Evolutionary conservation across 2,113 vertebrate species (phyloP).

Genomic region (Cariama cristata): DNA sequence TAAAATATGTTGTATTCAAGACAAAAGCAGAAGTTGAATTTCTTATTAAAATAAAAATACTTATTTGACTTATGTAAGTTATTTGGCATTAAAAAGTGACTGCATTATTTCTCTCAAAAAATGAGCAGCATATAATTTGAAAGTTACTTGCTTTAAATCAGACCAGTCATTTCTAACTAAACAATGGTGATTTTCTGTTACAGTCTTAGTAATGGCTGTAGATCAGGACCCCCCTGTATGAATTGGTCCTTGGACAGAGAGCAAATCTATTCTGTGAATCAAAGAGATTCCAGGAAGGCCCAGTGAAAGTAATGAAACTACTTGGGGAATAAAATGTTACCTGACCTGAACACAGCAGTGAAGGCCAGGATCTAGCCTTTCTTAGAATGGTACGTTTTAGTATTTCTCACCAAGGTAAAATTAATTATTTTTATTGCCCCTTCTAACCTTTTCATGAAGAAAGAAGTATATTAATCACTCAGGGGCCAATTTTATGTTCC

Average conservation of each 20-base stretch:
- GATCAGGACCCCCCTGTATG: background rate
- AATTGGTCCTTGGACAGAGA: background rate
- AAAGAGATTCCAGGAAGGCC: background rate
- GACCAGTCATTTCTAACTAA: background rate
- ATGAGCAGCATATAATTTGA: background rate
- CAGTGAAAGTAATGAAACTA: background rate
- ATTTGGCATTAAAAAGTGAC: constrained; percentile 3
- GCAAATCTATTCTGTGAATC: background rate
- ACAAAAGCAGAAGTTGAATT: background rate
- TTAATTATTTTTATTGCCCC: background rate
- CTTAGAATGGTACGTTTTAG: background rate
- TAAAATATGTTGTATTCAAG: background rate
- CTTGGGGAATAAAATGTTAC: background rate
- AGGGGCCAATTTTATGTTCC: background rate
- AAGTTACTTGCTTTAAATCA: background rate
- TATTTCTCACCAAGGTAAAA: background rate
- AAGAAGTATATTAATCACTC: background rate
- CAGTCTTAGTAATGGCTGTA: background rate
- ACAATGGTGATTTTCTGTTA: background rate
- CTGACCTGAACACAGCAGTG: background rate
- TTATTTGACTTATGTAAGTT: background rate
- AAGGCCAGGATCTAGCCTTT: background rate
- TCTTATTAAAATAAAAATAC: constrained; percentile 24
- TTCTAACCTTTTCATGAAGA: background rate
- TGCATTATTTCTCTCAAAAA: background rate